Evolutionary conservation across 2,888 invertebrate species (phyloP).

Genomic region (Macropis europaea): DNA sequence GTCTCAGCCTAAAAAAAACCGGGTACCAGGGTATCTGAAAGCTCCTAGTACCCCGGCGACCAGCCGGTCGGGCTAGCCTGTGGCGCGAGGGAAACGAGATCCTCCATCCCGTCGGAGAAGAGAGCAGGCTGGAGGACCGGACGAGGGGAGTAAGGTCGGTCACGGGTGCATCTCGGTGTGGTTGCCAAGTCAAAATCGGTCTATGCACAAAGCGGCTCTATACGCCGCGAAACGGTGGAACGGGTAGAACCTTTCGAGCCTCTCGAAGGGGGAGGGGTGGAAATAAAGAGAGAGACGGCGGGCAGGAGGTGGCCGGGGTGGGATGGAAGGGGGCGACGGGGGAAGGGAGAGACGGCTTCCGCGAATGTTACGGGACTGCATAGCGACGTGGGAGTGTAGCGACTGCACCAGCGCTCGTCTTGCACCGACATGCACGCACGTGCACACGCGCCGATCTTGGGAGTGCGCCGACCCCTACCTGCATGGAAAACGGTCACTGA

Average conservation of each 20-base stretch:
- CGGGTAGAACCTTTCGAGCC: conserved; percentile 2
- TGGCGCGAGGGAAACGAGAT: conserved; percentile 34
- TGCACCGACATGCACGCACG: conserved; percentile 62
- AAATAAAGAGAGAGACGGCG: conserved; percentile 39
- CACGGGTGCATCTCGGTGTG: conserved; percentile 46
- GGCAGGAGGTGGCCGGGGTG: conserved; percentile 44
- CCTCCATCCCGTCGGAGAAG: conserved; percentile 15
- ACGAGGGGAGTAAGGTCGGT: conserved; percentile 48
- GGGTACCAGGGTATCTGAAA: no score
- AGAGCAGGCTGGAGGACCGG: conserved; percentile 9
- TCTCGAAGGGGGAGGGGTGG: conserved; percentile 20
- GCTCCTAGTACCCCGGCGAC: no score
- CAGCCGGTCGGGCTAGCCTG: no score
- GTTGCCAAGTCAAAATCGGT: conserved; percentile 62
- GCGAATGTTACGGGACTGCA: conserved; percentile 80
- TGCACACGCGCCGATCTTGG: conserved; percentile 67
- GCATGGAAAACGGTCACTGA: conserved; percentile 76
- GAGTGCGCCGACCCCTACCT: conserved; percentile 77
- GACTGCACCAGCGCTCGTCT: conserved; percentile 64
- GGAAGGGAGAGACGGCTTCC: conserved; percentile 68
- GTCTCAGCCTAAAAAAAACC: no score
- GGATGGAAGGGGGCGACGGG: conserved; percentile 43
- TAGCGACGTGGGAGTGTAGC: conserved; percentile 79
- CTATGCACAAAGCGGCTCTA: conserved; percentile 38
- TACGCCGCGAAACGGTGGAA: conserved; percentile 13